Base-by-base conservation (phyloP, 92 coral and sea anemone species). In the Parazoanthus darwini region DNA sequence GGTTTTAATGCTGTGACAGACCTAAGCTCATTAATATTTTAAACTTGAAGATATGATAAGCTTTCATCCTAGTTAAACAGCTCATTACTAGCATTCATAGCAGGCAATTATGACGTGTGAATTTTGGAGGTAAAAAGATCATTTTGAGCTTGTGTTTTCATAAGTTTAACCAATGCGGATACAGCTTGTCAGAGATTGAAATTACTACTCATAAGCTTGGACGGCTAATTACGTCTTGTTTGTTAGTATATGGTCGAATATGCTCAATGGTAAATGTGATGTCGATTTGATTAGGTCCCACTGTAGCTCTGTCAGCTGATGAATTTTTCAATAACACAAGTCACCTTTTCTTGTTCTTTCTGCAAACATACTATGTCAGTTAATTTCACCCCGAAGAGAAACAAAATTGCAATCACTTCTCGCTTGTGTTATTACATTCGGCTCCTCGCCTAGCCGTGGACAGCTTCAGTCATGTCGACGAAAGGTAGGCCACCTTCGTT, bases 291-390 rank as follows among this genome's bases (percentile, higher is more conserved):
- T 84, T 84, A 84, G 87, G 87, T 84, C 50, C 87, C 26, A 71
- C 87, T 84, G 75, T 70, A 74, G n/a, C 87, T 71, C 87, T 70
- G 87, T 84, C 87, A 84, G 87, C 87, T 84, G 87, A 84, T 84
- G 87, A 71, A 84, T 84, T 84, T 84, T 84, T 84, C 87, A 84
- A 84, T 84, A 84, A 84, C 87, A 44, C 79, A 42, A 84, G 87
- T 84, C 87, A 84, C 79, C 87, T 84, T 44, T 54, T 29, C 87
- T 84, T 84, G 87, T 84, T 84, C 79, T 84, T 84, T 84, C 87
- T 84, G 87, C 87, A 84, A 84, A 84, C 87, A 84, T 71, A 43
- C 87, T 33, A 48, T 84, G 87, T 84, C 87, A 84, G 79, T 84
- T 84, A 84, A 84, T 84, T 84, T 84, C 87, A 78, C 87, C 79